Percentiles rank a stretch among this genome's conserved stretches.
phyloP scores from a whole-genome alignment of 2,797 vertebrate genomes.

The Dromococcyx pavoninus region DNA sequence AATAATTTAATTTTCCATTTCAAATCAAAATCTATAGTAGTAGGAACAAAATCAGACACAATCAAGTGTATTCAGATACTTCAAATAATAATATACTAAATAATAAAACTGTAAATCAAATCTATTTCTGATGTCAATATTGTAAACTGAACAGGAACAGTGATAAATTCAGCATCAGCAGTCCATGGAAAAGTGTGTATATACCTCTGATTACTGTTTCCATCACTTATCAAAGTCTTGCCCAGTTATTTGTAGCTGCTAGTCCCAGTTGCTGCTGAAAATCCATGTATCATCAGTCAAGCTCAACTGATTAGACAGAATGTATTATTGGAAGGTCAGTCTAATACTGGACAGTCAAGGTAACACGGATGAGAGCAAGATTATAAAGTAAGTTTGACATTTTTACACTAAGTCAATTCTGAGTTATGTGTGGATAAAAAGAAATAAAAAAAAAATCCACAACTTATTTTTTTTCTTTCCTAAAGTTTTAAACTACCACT shows the following conservation, averaged over 20 bases:
- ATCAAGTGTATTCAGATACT: neutral
- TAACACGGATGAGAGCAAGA: neutral
- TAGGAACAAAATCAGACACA: neutral
- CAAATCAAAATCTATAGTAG: neutral
- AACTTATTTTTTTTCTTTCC: neutral
- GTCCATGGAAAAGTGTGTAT: neutral
- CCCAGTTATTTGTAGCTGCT: neutral
- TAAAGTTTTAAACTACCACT: neutral
- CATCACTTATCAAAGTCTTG: neutral
- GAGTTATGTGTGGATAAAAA: neutral
- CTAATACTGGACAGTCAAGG: neutral
- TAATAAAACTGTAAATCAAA: neutral
- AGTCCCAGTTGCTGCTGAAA: neutral
- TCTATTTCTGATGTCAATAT: neutral
- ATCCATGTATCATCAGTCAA: slow-evolving; percentile 7
- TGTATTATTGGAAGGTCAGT: neutral
- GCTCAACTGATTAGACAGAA: neutral
- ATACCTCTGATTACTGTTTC: neutral
- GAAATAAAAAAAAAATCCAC: neutral
- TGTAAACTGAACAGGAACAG: neutral
- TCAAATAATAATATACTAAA: neutral
- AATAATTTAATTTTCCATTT: neutral
- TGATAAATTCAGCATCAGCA: neutral
- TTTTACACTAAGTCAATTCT: slow-evolving; percentile 36
- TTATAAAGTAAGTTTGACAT: slow-evolving; percentile 18